A percentile compares a stretch with the other conserved stretches of the same genome.
Conservation (phyloP, 2,888 invertebrate genomes). For the Hydriomena furcata region DNA sequence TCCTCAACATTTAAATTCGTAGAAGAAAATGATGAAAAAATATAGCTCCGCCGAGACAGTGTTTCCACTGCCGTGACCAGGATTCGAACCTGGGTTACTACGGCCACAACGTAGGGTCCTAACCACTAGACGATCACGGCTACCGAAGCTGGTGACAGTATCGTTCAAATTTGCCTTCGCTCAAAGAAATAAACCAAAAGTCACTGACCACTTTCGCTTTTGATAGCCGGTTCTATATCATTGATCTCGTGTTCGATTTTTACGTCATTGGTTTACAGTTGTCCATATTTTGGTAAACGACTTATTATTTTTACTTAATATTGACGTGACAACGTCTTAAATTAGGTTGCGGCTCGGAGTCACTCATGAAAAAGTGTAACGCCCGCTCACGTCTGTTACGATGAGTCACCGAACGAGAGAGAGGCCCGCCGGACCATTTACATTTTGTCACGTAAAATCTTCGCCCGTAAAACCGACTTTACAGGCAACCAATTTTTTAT, state of each 20-base stretch:
- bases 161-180: conserved; percentile 1
- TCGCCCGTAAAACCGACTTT: too few species aligned
- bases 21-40: too few species aligned
- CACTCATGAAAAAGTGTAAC: too few species aligned
- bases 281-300: conserved; percentile 9
- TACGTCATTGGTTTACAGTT: background rate
- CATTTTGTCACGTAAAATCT: too few species aligned
- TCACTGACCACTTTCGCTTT: conserved; percentile 25
- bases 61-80: conserved; percentile 78
- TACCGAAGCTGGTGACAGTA: conserved; percentile 8
- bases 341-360: too few species aligned
- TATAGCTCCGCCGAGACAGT: conserved; percentile 50
- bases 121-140: conserved; percentile 87
- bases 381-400: too few species aligned
- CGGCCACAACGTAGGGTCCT: conserved; percentile 91
- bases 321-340: too few species aligned
- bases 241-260: conserved; percentile 6
- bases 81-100: conserved; percentile 90
- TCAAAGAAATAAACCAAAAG: conserved; percentile 7
- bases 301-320: background rate
- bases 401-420: too few species aligned
- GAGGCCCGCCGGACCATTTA: too few species aligned
- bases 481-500: too few species aligned
- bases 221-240: conserved; percentile 14
- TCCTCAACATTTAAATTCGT: too few species aligned